Evolutionary conservation across 2,888 invertebrate species (phyloP).

Genomic region (Baccha elongata): DNA sequence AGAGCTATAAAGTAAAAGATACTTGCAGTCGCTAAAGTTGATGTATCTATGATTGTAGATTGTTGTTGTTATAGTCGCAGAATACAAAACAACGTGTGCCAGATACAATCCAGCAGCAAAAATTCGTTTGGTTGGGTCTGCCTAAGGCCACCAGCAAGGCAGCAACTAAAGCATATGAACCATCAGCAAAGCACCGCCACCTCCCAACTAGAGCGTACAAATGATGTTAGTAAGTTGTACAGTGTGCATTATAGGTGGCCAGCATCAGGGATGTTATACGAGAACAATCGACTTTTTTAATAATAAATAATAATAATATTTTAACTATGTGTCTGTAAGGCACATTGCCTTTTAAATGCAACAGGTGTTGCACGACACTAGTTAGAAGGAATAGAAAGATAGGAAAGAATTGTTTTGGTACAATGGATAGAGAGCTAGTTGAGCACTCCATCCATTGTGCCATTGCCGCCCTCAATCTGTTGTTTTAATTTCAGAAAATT

Average conservation of each 20-base stretch:
- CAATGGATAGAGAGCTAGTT: too few relatives aligned
- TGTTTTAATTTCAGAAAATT: too few relatives aligned
- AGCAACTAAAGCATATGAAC: neutral
- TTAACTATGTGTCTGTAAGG: too few relatives aligned
- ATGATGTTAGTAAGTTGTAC: constrained; percentile 50
- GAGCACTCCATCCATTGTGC: too few relatives aligned
- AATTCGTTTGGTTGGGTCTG: constrained; percentile 5
- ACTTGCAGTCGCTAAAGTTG: constrained; percentile 48
- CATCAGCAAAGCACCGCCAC: constrained; percentile 7
- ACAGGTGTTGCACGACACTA: too few relatives aligned
- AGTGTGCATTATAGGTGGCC: neutral
- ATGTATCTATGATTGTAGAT: constrained; percentile 40
- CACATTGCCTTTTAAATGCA: too few relatives aligned
- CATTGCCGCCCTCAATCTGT: too few relatives aligned
- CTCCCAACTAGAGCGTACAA: constrained; percentile 63
- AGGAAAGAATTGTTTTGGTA: too few relatives aligned
- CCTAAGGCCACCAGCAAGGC: constrained; percentile 28
- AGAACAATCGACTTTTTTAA: too few relatives aligned
- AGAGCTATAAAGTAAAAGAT: constrained; percentile 63
- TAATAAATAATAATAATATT: too few relatives aligned
- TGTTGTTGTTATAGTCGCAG: constrained; percentile 26
- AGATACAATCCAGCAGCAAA: constrained; percentile 51
- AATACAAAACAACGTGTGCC: constrained; percentile 58
- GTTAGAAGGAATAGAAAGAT: too few relatives aligned
- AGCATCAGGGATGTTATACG: constrained; percentile 5